phyloP scores from a whole-genome alignment of 2,113 vertebrate species.

The Myotis davidii region DNA sequence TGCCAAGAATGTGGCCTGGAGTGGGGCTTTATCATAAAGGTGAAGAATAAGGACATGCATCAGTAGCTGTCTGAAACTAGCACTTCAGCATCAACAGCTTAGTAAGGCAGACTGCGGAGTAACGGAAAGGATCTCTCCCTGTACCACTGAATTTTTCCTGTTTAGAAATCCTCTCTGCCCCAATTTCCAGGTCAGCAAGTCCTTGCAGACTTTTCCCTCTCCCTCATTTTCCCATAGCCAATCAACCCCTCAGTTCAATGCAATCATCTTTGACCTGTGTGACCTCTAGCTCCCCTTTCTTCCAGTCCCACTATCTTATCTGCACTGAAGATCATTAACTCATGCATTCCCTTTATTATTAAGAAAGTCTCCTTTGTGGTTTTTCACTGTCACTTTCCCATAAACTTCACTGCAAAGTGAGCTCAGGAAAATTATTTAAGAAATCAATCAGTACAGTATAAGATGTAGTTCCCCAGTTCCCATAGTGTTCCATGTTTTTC shows the following conservation, averaged over 20 bases:
- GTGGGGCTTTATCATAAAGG: not conserved
- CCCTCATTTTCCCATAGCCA: not conserved
- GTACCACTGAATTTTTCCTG: not conserved
- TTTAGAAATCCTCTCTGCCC: not conserved
- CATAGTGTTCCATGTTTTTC: not conserved
- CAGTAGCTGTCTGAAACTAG: not conserved
- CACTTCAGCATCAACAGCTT: not conserved
- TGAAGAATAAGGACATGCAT: not conserved
- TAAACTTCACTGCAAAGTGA: not conserved
- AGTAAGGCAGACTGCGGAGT: not conserved
- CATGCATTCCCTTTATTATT: not conserved
- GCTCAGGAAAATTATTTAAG: not conserved
- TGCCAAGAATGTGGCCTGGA: not conserved
- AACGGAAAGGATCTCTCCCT: not conserved
- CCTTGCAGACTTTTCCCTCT: not conserved
- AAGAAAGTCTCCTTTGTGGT: not conserved
- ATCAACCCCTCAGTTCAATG: not conserved
- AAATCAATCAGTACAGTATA: not conserved
- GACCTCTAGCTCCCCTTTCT: not conserved
- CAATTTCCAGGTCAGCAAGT: not conserved
- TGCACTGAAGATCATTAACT: not conserved
- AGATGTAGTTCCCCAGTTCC: not conserved
- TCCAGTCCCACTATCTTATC: not conserved
- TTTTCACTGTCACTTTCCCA: not conserved
- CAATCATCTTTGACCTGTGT: not conserved